phyloP scores from a whole-genome alignment of 2,888 invertebrate species.

The Eristalinus sepulchralis region DNA sequence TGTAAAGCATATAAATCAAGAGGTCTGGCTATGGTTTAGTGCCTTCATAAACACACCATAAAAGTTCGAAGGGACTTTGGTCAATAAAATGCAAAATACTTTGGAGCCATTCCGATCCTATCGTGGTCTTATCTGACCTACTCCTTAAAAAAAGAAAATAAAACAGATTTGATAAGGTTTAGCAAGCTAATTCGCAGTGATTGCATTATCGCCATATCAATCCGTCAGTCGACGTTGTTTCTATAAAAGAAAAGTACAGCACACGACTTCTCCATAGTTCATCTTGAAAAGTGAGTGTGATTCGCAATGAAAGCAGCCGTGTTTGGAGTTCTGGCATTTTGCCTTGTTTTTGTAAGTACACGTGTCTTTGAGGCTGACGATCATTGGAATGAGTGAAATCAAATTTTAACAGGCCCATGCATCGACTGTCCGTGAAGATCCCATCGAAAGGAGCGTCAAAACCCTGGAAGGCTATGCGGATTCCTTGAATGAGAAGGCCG shows the following conservation, averaged over 20 bases:
- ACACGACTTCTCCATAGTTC: background rate
- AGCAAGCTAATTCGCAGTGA: background rate
- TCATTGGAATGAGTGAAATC: background rate
- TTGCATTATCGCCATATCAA: background rate
- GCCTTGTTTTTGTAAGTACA: slow-evolving; percentile 12
- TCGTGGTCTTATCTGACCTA: background rate
- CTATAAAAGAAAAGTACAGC: background rate
- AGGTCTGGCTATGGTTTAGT: background rate
- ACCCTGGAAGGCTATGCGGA: slow-evolving; percentile 4
- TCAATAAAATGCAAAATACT: background rate
- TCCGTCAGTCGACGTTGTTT: background rate
- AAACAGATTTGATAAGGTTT: background rate
- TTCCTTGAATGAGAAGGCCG: background rate
- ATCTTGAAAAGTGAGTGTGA: background rate
- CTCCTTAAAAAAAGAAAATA: background rate
- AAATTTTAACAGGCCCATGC: background rate
- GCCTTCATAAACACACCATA: background rate
- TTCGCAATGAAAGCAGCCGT: background rate
- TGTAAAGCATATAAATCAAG: background rate
- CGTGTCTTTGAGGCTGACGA: background rate
- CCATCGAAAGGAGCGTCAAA: background rate
- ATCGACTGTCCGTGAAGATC: background rate
- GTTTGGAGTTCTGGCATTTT: slow-evolving; percentile 3
- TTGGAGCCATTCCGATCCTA: background rate
- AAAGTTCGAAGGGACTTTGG: background rate